Evolutionary conservation across 2,113 vertebrate species (phyloP), one percentile per base, ranked within the genome.

Genomic region (Rhea americana): DNA sequence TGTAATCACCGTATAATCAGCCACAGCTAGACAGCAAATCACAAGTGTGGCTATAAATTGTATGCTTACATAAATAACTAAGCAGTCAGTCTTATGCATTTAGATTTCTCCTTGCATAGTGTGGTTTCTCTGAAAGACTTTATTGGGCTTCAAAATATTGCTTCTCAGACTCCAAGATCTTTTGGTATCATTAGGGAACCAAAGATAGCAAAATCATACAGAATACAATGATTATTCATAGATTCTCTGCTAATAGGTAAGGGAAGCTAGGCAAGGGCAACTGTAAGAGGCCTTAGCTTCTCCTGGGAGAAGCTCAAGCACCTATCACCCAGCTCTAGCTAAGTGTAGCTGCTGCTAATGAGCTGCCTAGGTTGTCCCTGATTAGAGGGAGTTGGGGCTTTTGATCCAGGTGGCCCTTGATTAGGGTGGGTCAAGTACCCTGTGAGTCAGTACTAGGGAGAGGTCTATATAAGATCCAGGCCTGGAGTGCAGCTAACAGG

Each of bases 1-100:
- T 68, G 73, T 96, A 65, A 66, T 92, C 62, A 67, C 66, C 77
- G n/a, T 68, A 51, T 65, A 94, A 90, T 26, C 61, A 85, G 58
- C 66, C 65, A 28, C 5, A 0, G 87, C 26, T 59, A 71, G 93
- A 89, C 55, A 86, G 90, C 82, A 85, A 81, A 87, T 95, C 87
- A 96, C 79, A 68, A 78, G 24, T 61, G 81, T 72, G 67, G 30
- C 72, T 94, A 86, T 92, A 94, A 95, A 95, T 91, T 12, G 16
- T 89, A 41, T 11, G 81, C 92, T 92, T 93, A 86, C 85, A 92
- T 91, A 93, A 93, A 94, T 94, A 95, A 94, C 88, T 76, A 86
- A 90, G 67, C 1, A 83, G 41, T 2, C 20, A 78, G 41, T 43
- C 70, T 70, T 72, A 41, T 82, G 61, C 72, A 61, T 55, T 50